Evolutionary conservation across 2,113 vertebrate genomes (phyloP).

Genomic region (Pavo muticus): DNA sequence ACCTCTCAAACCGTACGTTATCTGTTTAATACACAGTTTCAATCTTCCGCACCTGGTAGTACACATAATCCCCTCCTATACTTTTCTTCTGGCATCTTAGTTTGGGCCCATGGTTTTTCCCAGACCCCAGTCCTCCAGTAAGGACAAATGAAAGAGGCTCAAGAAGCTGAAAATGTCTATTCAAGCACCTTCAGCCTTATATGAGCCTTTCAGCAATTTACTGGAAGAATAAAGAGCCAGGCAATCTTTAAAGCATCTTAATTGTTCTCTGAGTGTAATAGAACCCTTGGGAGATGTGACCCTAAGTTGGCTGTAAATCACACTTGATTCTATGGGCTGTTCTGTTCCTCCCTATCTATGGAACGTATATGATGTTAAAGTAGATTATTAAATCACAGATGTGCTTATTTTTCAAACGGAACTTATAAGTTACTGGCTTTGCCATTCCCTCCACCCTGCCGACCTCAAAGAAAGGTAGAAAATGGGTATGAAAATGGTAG

Average conservation of each 20-base stretch:
- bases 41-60: background rate
- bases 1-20: background rate
- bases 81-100: background rate
- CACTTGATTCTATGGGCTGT: constrained; percentile 18
- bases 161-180: constrained; percentile 37
- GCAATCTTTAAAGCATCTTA: constrained; percentile 66
- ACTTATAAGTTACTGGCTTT: background rate
- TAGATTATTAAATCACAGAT: constrained; percentile 20
- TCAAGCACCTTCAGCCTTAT: constrained; percentile 31
- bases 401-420: background rate
- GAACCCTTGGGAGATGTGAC: constrained; percentile 51
- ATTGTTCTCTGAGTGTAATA: constrained; percentile 54
- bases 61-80: background rate
- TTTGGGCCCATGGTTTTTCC: background rate
- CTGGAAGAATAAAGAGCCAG: constrained; percentile 51
- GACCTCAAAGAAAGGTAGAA: background rate
- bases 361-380: background rate
- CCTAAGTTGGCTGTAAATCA: constrained; percentile 65
- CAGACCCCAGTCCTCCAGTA: background rate
- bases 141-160: background rate
- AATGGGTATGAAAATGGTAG: constrained; percentile 8
- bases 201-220: constrained; percentile 51
- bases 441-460: background rate
- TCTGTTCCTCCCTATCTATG: background rate
- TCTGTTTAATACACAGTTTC: constrained; percentile 29